Percentiles rank a stretch among this genome's conserved stretches.
Conservation (phyloP, 2,888 invertebrate species). For the Lycia hirtaria region DNA sequence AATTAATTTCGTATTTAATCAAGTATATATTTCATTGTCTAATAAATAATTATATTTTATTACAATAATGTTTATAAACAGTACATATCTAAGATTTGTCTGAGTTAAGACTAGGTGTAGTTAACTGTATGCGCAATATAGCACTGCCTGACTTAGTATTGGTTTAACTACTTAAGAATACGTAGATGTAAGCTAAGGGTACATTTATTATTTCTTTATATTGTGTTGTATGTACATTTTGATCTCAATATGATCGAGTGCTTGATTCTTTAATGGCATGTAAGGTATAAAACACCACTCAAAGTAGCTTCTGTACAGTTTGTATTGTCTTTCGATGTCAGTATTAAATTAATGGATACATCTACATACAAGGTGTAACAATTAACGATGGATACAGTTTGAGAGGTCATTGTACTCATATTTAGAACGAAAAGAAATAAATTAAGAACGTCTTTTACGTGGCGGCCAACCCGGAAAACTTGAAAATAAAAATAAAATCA, state of each 20-base stretch:
- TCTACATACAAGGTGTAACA: no score
- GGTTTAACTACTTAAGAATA: conserved; percentile 42
- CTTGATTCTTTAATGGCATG: conserved; percentile 74
- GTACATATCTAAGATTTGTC: conserved; percentile 51
- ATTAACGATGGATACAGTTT: no score
- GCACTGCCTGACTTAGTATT: conserved; percentile 81
- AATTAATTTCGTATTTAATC: conserved; percentile 17
- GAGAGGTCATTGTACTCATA: no score
- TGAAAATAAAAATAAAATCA: no score
- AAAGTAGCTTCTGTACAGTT: conserved; percentile 82
- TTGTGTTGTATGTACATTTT: conserved; percentile 79
- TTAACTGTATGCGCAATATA: conserved; percentile 71
- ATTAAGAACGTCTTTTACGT: no score
- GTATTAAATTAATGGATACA: conserved; percentile 48
- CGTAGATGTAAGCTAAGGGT: conserved; percentile 26
- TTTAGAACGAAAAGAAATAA: no score
- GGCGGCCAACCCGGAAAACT: no score
- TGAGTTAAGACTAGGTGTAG: conserved; percentile 59
- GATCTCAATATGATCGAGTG: conserved; percentile 84
- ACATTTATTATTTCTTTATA: conserved; percentile 52
- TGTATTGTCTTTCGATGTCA: conserved; percentile 72
- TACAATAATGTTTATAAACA: conserved; percentile 19
- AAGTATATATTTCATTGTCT: conserved; percentile 13
- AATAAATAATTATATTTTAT: conserved; percentile 4
- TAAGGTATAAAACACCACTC: conserved; percentile 85